These are phyloP conservation scores for Aphidoletes aphidimyza DNA, from an alignment of 2,888 invertebrate genomes.

Conservation along the genomic window DNA sequence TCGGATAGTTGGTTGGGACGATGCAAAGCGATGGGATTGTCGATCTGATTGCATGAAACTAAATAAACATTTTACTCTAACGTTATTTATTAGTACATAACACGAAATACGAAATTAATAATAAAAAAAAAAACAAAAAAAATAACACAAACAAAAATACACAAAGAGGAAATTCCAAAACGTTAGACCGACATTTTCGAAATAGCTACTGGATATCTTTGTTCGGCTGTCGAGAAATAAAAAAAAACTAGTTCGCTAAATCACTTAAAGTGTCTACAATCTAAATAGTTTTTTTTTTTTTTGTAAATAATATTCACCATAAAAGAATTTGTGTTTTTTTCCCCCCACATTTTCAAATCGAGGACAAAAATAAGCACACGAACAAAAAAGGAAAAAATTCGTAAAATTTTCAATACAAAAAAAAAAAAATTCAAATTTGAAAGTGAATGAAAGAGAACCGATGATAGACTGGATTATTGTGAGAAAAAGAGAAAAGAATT, in stretches of 20 bases:
- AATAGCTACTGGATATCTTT: background rate
- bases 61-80: slow-evolving; percentile 3
- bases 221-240: background rate
- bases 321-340: too few species aligned
- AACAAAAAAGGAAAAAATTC: too few species aligned
- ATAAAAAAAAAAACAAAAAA: background rate
- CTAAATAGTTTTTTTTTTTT: background rate
- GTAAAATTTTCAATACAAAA: too few species aligned
- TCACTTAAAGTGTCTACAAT: slow-evolving; percentile 10
- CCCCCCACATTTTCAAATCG: too few species aligned
- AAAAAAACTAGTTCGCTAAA: slow-evolving; percentile 15
- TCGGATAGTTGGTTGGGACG: background rate
- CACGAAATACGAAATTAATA: background rate
- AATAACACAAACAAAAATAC: background rate
- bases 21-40: background rate
- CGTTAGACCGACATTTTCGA: background rate
- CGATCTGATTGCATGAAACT: background rate
- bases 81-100: slow-evolving; percentile 16
- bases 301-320: background rate
- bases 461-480: background rate
- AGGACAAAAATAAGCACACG: background rate
- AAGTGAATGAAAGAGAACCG: background rate
- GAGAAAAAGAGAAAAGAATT: background rate
- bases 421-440: background rate
- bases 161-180: background rate